Conservation (phyloP, 2,797 vertebrate species). For the Leptoclinus maculatus region DNA sequence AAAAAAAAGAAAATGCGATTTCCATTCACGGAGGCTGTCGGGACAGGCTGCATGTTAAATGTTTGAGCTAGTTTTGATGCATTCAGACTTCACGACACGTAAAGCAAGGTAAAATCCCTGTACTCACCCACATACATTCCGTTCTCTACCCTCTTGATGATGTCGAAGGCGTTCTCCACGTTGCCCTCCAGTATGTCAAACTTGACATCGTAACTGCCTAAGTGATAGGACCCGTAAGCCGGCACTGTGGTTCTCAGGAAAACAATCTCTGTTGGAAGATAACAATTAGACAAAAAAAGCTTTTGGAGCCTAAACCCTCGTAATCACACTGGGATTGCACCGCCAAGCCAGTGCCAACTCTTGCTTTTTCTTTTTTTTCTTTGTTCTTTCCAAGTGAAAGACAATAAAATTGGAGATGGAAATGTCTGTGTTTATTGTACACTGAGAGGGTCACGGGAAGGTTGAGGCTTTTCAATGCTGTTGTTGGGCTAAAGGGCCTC, state of each 20-base stretch:
- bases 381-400: constrained; percentile 31
- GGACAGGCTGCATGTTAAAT: constrained; percentile 36
- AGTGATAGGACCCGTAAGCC: constrained; percentile 82
- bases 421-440: constrained; percentile 59
- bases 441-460: constrained; percentile 60
- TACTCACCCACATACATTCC: constrained; percentile 94
- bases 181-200: constrained; percentile 97
- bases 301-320: constrained; percentile 42
- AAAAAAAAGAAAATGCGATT: constrained; percentile 65
- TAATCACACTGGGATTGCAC: constrained; percentile 44
- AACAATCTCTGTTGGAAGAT: constrained; percentile 91
- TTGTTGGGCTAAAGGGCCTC: constrained; percentile 56
- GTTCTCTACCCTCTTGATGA: constrained; percentile 92
- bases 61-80: constrained; percentile 35
- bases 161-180: constrained; percentile 92
- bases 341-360: constrained; percentile 35
- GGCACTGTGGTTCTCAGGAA: constrained; percentile 93
- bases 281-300: constrained; percentile 56
- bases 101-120: constrained; percentile 18
- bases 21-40: constrained; percentile 52
- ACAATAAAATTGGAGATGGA: constrained; percentile 59
- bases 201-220: constrained; percentile 87
- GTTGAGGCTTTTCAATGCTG: constrained; percentile 55
- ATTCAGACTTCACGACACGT: constrained; percentile 21
- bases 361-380: constrained; percentile 3